Conservation (phyloP, 2,797 vertebrate species). For the Sciaenops ocellatus region DNA sequence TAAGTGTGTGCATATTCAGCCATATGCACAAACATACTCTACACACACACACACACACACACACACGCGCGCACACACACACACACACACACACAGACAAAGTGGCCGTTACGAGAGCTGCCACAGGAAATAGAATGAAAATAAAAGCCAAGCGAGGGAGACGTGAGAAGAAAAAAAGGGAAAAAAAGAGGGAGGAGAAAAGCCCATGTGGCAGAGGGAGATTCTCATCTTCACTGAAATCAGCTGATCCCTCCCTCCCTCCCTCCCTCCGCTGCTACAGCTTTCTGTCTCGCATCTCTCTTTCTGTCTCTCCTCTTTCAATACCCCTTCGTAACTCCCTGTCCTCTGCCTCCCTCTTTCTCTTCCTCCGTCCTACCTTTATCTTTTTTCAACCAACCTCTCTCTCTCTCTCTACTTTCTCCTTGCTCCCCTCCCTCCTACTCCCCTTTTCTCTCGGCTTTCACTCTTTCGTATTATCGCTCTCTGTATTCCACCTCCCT, state of each 20-base stretch:
- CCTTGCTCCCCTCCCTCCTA: conserved; percentile 16
- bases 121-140: conserved; percentile 65
- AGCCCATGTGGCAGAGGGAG: conserved; percentile 81
- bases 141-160: conserved; percentile 59
- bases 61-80: conserved; percentile 6
- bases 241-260: conserved; percentile 75
- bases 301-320: conserved; percentile 27
- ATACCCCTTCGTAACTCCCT: conserved; percentile 15
- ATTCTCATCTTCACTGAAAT: conserved; percentile 82
- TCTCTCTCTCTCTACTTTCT: conserved; percentile 36
- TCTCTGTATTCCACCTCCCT: conserved; percentile 72
- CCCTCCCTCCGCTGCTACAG: conserved; percentile 28
- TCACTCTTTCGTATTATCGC: conserved; percentile 66
- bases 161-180: conserved; percentile 38
- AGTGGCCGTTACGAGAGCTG: conserved; percentile 58
- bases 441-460: conserved; percentile 39
- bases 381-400: conserved; percentile 43
- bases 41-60: conserved; percentile 11
- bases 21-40: conserved; percentile 29
- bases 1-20: background rate
- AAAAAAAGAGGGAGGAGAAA: conserved; percentile 73
- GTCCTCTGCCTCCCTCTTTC: conserved; percentile 35
- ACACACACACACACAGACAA: conserved; percentile 33
- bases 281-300: conserved; percentile 45
- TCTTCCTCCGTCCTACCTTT: conserved; percentile 43